phyloP scores from a whole-genome alignment of 2,113 vertebrate species.

The Pantherophis guttatus region DNA sequence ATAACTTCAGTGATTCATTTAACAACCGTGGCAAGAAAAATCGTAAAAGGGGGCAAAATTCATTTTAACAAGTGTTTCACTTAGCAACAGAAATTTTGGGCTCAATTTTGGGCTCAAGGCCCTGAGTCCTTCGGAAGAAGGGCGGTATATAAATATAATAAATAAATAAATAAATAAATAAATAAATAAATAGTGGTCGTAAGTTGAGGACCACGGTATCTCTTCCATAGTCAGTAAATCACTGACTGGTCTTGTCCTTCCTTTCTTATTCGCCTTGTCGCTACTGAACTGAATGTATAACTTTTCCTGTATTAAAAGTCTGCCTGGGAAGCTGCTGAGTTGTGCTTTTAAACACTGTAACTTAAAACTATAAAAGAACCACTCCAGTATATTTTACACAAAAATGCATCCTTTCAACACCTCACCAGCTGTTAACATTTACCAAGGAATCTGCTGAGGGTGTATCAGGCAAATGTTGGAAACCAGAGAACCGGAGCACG shows the following conservation, averaged over 20 bases:
- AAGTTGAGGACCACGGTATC: neutral
- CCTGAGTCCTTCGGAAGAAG: no score
- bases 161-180: no score
- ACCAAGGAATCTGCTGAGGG: neutral
- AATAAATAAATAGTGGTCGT: neutral
- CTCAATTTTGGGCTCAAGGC: no score
- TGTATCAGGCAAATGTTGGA: neutral
- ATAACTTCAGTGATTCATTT: neutral
- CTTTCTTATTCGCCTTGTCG: neutral
- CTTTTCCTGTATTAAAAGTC: neutral
- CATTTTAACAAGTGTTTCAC: neutral
- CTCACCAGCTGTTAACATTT: slow-evolving; percentile 13
- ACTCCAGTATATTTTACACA: neutral
- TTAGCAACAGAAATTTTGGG: neutral
- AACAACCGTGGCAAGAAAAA: neutral
- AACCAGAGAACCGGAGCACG: neutral
- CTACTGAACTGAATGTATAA: neutral
- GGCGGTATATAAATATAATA: no score
- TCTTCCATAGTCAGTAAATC: neutral
- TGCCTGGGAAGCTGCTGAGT: neutral
- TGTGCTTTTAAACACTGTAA: slow-evolving; percentile 1
- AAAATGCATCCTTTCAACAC: neutral
- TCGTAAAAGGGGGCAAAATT: neutral
- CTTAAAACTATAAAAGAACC: neutral
- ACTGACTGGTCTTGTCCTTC: no score